Evolutionary conservation across 2,797 vertebrate species (phyloP), one percentile per base, ranked within the genome.

Genomic region (Phataginus tetradactyla): DNA sequence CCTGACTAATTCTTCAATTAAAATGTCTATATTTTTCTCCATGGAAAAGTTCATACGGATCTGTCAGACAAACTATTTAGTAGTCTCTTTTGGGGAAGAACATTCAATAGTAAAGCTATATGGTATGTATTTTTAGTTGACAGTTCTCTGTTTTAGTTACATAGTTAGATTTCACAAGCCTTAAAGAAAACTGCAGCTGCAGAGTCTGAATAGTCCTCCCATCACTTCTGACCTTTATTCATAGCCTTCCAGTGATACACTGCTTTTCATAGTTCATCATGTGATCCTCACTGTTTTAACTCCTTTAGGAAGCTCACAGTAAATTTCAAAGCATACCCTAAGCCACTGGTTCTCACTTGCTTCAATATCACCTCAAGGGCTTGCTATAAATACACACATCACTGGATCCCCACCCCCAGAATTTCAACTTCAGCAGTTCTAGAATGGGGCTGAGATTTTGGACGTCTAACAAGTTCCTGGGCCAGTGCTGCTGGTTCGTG

Each of bases 131-230:
- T 55, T 80, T 91, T 89, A 71, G 29, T 80, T 86, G 37, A 20
- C 75, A 87, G 1, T 57, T 79, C 39, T 68, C n/a, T 88, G 5
- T 69, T 89, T 95, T 93, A 93, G 68, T 91, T 7, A 69, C 39
- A 34, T 86, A 86, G 87, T 88, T 81, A 64, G 4, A 55, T 83
- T 92, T 95, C 23, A 86, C 23, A 89, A 74, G 63, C 13, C 29
- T 92, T 83, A 42, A 13, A 71, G 34, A 49, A 11, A 71, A 79
- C 80, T 77, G 71, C 39, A 39, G 39, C 13, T 71, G 29, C 25
- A 61, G 49, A 72, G n/a, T 75, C 51, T 74, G 27, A 45, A 45
- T 91, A 66, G 45, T 80, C 34, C 3, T 57, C 18, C 21, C n/a
- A 0, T 57, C 37, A 25, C 37, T 59, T 93, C 86, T 59, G 55